Percentiles rank a stretch among this genome's conserved stretches.
Conservation (phyloP, 2,888 invertebrate genomes). For the Caradrina clavipalpis region DNA sequence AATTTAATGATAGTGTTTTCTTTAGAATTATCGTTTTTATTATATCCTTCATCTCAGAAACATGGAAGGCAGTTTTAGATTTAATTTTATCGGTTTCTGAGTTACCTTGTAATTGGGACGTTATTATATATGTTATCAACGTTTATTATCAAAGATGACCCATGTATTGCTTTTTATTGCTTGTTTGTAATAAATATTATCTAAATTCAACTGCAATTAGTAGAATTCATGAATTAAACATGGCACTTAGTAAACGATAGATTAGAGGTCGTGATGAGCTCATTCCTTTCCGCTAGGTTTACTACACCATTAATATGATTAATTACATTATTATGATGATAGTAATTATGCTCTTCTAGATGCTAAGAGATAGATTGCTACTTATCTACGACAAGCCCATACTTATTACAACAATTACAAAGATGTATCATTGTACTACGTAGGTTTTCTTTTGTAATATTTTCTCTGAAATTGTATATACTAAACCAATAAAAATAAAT, state of each 20-base stretch:
- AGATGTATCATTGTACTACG: too few species aligned
- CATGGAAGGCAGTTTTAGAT: conserved; percentile 1
- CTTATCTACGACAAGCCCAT: neutral
- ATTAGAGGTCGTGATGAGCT: conserved; percentile 35
- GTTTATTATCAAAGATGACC: conserved; percentile 16
- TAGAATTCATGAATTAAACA: conserved; percentile 26
- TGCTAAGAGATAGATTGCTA: conserved; percentile 5
- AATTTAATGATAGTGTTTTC: conserved; percentile 60
- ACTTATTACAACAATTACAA: too few species aligned
- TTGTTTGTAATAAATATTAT: conserved; percentile 24
- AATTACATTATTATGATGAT: conserved; percentile 7
- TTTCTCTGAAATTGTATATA: too few species aligned
- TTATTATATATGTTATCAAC: conserved; percentile 16
- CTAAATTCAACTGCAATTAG: conserved; percentile 28
- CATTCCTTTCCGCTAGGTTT: conserved; percentile 22
- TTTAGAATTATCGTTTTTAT: conserved; percentile 56
- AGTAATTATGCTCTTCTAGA: neutral
- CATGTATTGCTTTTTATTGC: conserved; percentile 16
- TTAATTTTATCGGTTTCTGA: conserved; percentile 20
- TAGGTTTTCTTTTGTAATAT: too few species aligned
- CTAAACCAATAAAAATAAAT: too few species aligned
- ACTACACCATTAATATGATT: conserved; percentile 20
- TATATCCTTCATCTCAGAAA: conserved; percentile 38
- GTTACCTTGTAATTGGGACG: conserved; percentile 3
- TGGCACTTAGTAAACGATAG: neutral